phyloP scores from a whole-genome alignment of 2,797 vertebrate genomes.

The Gallinago nigripennis region DNA sequence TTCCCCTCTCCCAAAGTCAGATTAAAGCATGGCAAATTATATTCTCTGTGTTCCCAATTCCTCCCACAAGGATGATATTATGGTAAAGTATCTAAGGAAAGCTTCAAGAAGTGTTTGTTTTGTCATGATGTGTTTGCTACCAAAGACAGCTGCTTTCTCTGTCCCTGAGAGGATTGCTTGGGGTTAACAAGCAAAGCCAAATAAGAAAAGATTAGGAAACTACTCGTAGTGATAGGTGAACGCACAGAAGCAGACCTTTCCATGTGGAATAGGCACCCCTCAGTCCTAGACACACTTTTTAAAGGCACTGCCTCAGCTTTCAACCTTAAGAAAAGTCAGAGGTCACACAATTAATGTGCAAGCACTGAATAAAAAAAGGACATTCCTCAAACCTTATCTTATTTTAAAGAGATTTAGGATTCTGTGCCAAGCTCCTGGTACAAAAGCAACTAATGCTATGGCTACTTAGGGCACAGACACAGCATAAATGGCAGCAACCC shows the following conservation, averaged over 20 bases:
- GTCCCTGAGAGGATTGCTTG: slow-evolving; percentile 68
- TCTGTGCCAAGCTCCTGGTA: background rate
- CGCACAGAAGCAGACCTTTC: slow-evolving; percentile 3
- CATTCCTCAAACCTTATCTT: background rate
- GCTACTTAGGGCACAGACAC: background rate
- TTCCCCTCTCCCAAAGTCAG: slow-evolving; percentile 47
- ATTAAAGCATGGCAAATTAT: slow-evolving; percentile 57
- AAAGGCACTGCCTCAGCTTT: background rate
- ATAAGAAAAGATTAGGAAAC: slow-evolving; percentile 72
- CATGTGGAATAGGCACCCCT: background rate
- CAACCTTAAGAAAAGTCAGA: slow-evolving; percentile 19
- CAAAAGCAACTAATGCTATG: background rate
- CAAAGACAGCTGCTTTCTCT: slow-evolving; percentile 73
- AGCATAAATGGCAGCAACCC: background rate
- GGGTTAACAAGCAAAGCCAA: slow-evolving; percentile 75
- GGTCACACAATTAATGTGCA: background rate
- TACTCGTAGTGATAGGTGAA: slow-evolving; percentile 38
- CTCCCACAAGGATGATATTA: slow-evolving; percentile 26
- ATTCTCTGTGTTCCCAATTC: slow-evolving; percentile 32
- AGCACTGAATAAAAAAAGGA: background rate
- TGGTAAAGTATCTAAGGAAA: background rate
- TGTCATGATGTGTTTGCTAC: slow-evolving; percentile 58
- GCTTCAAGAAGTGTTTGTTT: slow-evolving; percentile 57
- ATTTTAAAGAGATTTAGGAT: background rate
- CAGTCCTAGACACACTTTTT: background rate